Evolutionary conservation across 2,888 invertebrate genomes (phyloP).

Genomic region (Rhagonycha fulva): DNA sequence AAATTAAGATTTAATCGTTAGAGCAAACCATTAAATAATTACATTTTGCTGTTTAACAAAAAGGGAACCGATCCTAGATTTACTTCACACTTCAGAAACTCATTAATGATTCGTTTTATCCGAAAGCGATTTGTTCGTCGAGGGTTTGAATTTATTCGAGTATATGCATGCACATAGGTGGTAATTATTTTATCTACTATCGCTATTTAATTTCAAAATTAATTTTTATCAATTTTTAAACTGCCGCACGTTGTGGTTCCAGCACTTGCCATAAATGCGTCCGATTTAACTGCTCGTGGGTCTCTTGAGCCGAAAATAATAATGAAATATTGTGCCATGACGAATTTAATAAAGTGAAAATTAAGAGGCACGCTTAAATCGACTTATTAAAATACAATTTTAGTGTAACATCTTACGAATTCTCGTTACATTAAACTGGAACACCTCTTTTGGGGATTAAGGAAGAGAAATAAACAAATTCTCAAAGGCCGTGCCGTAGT

Average conservation of each 20-base stretch:
- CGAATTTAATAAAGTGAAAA: background rate
- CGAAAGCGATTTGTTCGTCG: constrained; percentile 1
- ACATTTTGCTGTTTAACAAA: constrained; percentile 14
- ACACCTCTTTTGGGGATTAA: background rate
- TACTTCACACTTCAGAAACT: constrained; percentile 26
- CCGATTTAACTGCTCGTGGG: background rate
- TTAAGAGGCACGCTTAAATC: background rate
- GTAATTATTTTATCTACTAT: background rate
- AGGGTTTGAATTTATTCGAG: background rate
- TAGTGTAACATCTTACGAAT: background rate
- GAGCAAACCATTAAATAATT: constrained; percentile 24
- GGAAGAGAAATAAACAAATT: background rate
- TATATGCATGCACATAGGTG: background rate
- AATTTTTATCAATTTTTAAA: background rate
- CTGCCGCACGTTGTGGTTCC: background rate
- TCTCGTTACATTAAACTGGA: background rate
- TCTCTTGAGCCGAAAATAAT: background rate
- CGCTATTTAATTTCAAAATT: background rate
- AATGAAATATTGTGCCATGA: background rate
- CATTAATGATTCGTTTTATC: constrained; percentile 26
- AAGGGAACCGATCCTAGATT: constrained; percentile 15
- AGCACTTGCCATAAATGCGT: background rate
- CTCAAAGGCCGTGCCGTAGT: background rate
- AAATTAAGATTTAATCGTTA: constrained; percentile 20
- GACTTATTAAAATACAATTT: constrained; percentile 2